A percentile compares a stretch with the other conserved stretches of the same genome.
These are phyloP conservation scores for Ophiothrix spiculata DNA, from an alignment of 35 echinoderm and acorn worm genomes.

Conservation along the genomic window DNA sequence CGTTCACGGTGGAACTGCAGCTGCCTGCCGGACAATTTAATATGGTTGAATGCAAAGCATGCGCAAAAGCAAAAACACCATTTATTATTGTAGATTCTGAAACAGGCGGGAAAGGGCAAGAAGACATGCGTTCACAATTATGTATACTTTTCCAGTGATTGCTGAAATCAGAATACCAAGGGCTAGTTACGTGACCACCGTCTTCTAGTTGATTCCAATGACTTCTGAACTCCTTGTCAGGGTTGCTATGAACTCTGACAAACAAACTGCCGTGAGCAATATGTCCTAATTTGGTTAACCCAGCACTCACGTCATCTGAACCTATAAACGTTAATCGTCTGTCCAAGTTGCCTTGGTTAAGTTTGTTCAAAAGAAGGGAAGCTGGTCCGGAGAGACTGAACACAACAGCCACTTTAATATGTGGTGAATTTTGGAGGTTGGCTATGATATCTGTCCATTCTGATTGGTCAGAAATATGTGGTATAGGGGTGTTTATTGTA, in stretches of 20 bases:
- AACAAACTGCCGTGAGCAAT: background rate
- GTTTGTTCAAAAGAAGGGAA: background rate
- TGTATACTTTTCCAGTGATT: background rate
- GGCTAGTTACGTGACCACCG: background rate
- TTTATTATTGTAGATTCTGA: background rate
- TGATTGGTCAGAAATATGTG: background rate
- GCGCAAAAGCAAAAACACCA: background rate
- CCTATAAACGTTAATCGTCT: background rate
- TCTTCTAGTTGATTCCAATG: background rate
- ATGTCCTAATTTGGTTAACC: background rate
- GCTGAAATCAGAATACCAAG: background rate
- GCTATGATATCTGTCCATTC: background rate
- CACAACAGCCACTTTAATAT: background rate
- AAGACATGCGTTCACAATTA: background rate
- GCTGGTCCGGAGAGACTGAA: background rate
- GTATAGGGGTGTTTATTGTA: background rate
- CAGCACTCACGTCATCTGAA: background rate
- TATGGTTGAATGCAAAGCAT: background rate
- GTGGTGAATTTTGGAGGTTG: background rate
- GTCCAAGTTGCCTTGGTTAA: background rate
- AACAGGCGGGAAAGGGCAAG: background rate
- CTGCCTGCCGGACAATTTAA: background rate
- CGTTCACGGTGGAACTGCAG: background rate
- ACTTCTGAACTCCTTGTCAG: background rate
- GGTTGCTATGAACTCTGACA: background rate